Base-by-base conservation (phyloP, 2,888 invertebrate species). In the Pammene fasciana region DNA sequence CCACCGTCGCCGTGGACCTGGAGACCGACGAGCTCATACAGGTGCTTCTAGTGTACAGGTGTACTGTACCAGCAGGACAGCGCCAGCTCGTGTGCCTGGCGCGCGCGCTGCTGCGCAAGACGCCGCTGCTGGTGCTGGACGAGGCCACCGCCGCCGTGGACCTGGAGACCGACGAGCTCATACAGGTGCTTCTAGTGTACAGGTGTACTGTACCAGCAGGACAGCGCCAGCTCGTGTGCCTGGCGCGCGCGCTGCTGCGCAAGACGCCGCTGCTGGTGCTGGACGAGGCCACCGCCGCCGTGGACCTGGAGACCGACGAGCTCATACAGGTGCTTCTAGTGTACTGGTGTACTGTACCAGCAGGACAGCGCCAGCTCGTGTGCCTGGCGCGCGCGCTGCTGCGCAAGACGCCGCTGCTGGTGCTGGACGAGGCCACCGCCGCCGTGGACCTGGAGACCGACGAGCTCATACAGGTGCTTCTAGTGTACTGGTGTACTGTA, bases 91-190 rank as follows among this genome's bases (percentile, higher is more conserved):
- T n/a, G n/a, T n/a, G n/a, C n/a, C n/a, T n/a, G n/a, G n/a, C n/a
- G n/a, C n/a, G n/a, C n/a, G n/a, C n/a, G n/a, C n/a, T n/a, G n/a
- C n/a, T n/a, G n/a, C n/a, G n/a, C n/a, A 48, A 16, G 45, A 36
- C 48, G 6, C 54, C 54, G n/a, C 54, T 54, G 54, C 26, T 54
- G 11, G 54, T 43, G 41, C 64, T 65, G 71, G 96, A 96, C 78
- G 96, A 96, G 85, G 96, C 96, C 0, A 96, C 96, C 3, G 96
- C 96, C n/a, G 96, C 96, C 50, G 95, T 96, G 0, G 96, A 97
- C 90, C 88, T 96, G 75, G 96, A 96, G 91, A 96, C 96, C 0
- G 96, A 96, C 82, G 34, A 54, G 34, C 54, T 54, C 71, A 97
- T 98, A 83, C 96, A 96, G 93, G 94, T 94, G 74, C 1, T 26